These are phyloP conservation scores for Corynorhinus townsendii DNA, from an alignment of 2,113 vertebrate genomes.

Conservation along the genomic window DNA sequence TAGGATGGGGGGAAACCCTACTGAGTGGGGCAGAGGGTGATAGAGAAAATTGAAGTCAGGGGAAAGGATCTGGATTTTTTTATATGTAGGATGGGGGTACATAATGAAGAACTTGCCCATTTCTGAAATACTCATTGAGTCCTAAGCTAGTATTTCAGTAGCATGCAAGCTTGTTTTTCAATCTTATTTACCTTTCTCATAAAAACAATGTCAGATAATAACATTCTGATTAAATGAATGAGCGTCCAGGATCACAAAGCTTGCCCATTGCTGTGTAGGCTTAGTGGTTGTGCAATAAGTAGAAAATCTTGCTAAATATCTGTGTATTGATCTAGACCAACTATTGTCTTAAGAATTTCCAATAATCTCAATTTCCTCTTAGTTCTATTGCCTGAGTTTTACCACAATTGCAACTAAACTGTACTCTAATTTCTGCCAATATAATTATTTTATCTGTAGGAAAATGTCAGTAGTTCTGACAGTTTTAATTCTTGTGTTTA, in stretches of 20 bases:
- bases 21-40: not conserved
- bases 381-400: not conserved
- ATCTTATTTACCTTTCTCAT: conserved; percentile 34
- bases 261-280: not conserved
- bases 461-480: conserved; percentile 67
- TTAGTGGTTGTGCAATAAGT: not conserved
- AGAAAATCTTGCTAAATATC: conserved; percentile 31
- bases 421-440: conserved; percentile 10
- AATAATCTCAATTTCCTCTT: not conserved
- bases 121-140: not conserved
- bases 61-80: not conserved
- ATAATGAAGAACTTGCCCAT: not conserved
- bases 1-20: not conserved
- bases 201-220: conserved; percentile 7
- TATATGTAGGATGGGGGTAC: not conserved
- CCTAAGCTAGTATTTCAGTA: not conserved
- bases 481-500: conserved; percentile 66
- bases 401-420: not conserved
- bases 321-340: not conserved
- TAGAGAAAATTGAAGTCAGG: not conserved
- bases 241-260: not conserved
- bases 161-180: not conserved
- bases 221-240: conserved; percentile 10
- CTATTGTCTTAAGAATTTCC: conserved; percentile 13
- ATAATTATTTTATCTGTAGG: conserved; percentile 60